Conservation (phyloP, 2,797 vertebrate species). For the Tachyglossus aculeatus region DNA sequence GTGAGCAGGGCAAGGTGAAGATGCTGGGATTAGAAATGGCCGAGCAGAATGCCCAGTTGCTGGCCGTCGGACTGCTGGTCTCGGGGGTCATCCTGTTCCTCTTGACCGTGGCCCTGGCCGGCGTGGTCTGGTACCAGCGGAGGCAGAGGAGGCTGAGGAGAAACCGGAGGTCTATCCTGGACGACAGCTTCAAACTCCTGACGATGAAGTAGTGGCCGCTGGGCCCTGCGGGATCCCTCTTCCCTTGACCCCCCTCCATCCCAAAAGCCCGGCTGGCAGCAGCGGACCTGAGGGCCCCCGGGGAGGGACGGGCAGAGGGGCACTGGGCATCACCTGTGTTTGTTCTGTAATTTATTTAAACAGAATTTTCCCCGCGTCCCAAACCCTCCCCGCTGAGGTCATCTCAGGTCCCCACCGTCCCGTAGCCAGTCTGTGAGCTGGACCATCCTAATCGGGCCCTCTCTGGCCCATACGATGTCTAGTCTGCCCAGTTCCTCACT, state of each 20-base stretch:
- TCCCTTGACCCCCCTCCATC: neutral
- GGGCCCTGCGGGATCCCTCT: neutral
- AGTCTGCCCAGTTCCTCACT: too few species aligned
- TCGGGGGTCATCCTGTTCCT: conserved; percentile 61
- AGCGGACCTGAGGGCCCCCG: conserved; percentile 1
- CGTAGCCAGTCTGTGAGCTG: conserved; percentile 43
- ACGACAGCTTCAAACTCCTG: conserved; percentile 75
- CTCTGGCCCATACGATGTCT: too few species aligned
- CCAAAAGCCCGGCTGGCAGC: neutral
- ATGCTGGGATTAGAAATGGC: conserved; percentile 68
- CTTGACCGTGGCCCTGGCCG: conserved; percentile 53
- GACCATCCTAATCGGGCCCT: conserved; percentile 37
- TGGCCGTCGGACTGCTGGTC: conserved; percentile 51
- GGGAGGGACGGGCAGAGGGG: neutral
- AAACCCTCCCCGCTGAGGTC: too few species aligned
- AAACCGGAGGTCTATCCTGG: conserved; percentile 76
- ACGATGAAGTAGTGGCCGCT: conserved; percentile 51
- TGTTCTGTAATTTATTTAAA: too few species aligned
- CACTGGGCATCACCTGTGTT: too few species aligned
- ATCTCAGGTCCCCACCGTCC: conserved; percentile 51
- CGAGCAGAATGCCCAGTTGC: conserved; percentile 49
- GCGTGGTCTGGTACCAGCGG: conserved; percentile 56
- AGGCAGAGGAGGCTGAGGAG: conserved; percentile 66
- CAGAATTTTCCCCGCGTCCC: too few species aligned
- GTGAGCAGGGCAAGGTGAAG: conserved; percentile 33